Base-by-base conservation (phyloP, 2,888 invertebrate species). In the Thalpophila matura region DNA sequence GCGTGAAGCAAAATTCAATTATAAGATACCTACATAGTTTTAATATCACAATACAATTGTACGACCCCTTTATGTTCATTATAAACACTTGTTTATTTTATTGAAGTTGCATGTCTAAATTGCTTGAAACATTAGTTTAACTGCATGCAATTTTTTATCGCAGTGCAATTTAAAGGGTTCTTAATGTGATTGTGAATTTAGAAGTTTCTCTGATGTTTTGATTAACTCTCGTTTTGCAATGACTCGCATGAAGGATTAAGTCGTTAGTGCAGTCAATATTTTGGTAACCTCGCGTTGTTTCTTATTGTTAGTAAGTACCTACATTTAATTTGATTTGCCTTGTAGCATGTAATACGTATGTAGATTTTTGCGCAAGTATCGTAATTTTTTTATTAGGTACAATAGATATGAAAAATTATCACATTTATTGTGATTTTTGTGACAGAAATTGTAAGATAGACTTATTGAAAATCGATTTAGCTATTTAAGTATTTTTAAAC, bases 131-230 rank as follows among this genome's bases (percentile, higher is more conserved):
- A 58, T 54, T 59, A 33, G 4, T 54, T 51, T 65, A 16, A 59
- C 18, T 38, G 47, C 16, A 43, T 35, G 12, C 29, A n/a, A 40
- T 57, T 55, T 69, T 57, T 62, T 35, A 51, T 49, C 18, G 37
- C 24, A 16, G 40, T 57, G 31, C 38, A 65, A 14, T 59, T 43
- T 42, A 47, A 37, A 49, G 45, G 12, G 24, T 27, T 55, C 29
- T 27, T 40, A 46, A 53, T 50, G 53, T 18, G 10, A 26, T 33
- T 27, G 40, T 50, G 18, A 14, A 49, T 45, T 45, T 53, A 42
- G 35, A 42, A 47, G 22, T 10, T 3, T 24, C n/a, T 37, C 9
- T 26, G 18, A n/a, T 35, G 6, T 38, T 26, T 33, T 35, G 6
- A 51, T 10, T 57, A 27, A 51, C 9, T 12, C 3, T 4, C 14